Base-by-base conservation (phyloP, 2,888 invertebrate species). In the Coremacera marginata region DNA sequence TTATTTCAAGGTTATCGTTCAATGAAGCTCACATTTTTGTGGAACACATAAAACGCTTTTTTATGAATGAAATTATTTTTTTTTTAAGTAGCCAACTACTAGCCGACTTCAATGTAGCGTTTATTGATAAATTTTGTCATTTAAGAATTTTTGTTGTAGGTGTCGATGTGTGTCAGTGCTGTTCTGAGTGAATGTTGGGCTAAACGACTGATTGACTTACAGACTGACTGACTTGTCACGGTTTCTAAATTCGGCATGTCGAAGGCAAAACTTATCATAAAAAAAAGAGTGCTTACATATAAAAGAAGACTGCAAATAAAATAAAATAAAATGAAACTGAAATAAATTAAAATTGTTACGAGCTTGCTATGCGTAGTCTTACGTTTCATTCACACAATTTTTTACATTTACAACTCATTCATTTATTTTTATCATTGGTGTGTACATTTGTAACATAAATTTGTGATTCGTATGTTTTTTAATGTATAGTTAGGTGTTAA, bases 161-260 rank as follows among this genome's bases (percentile, higher is more conserved):
- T 55, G 55, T 19, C 19, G 7, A 8, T 44, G 44, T 55, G 55
- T 22, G 55, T 19, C 3, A 55, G 8, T 52, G 52, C 1, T 44
- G 44, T 44, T 44, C 44, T 44, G 44, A 44, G 44, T 11, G 44
- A 44, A 11, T 11, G 11, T 44, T 44, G 44, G 11, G 44, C 44
- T 44, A 44, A 44, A 4, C 11, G 44, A 7, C 5, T 55, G 55
- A 55, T 22, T 55, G 5, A 55, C 5, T 19, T 19, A 55, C n/a
- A 19, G 55, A 55, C n/a, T 55, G 55, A 55, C 55, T 55, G 19
- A 55, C 55, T 55, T n/a, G 55, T 55, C 19, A 11, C 7, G 55
- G n/a, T 55, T 55, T n/a, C 55, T 55, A 55, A 55, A 55, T 55
- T 55, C 55, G 55, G 55, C n/a, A 19, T 55, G 7, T 55, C 55